phyloP scores from a whole-genome alignment of 2,113 vertebrate species.

The Chionomys nivalis region DNA sequence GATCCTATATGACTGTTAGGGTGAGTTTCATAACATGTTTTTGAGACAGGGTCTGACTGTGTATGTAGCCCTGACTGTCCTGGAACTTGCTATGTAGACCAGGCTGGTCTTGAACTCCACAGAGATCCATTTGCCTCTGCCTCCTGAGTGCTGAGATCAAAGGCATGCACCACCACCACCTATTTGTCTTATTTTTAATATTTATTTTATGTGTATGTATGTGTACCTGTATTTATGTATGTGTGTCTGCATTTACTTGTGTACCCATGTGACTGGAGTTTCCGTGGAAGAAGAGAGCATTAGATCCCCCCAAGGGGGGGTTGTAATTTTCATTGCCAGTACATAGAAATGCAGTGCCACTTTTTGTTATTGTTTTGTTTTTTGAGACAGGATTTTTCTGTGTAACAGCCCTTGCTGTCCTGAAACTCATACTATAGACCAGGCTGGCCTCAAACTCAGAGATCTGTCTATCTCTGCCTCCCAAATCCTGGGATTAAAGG shows the following conservation, averaged over 20 bases:
- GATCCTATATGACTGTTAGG: not conserved
- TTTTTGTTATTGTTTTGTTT: not conserved
- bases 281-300: too few species aligned
- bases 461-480: not conserved
- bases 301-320: too few species aligned
- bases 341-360: too few species aligned
- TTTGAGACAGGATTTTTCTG: not conserved
- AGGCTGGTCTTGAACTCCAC: not conserved
- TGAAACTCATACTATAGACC: not conserved
- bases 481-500: not conserved
- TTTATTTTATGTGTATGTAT: too few species aligned
- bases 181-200: too few species aligned
- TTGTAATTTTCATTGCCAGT: too few species aligned
- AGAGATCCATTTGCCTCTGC: not conserved
- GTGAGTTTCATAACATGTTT: not conserved
- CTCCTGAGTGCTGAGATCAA: not conserved
- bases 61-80: not conserved
- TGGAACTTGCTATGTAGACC: not conserved
- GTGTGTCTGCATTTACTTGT: too few species aligned
- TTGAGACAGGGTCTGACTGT: not conserved
- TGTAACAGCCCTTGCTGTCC: not conserved
- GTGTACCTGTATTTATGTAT: too few species aligned
- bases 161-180: not conserved
- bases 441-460: not conserved
- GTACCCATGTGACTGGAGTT: too few species aligned